Evolutionary conservation across 2,888 invertebrate genomes (phyloP), one percentile per base, ranked within the genome.

Genomic region (Steinernema scapterisci): DNA sequence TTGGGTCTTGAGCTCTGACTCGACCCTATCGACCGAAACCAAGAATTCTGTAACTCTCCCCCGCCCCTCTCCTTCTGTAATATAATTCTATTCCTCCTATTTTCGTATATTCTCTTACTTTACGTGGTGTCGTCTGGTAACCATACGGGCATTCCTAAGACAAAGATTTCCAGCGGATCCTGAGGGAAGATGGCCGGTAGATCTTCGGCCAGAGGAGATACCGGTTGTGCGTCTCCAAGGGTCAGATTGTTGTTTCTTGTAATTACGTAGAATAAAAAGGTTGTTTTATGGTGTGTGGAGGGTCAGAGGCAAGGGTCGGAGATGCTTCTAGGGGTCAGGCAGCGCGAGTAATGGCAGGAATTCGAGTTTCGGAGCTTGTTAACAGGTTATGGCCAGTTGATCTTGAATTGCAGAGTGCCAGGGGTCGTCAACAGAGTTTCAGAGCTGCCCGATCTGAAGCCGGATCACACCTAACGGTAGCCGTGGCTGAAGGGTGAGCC

Each of bases 81-180:
- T 23, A 54, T 54, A 54, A 13, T 16, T 63, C 38, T 31, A 9
- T 31, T 21, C 25, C 23, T 54, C 63, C 63, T 13, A 48, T 2
- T 48, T 2, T 19, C 23, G 21, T 25, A 25, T 54, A 25, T 54
- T 54, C 27, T 63, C 63, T 52, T 23, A 63, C 27, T 63, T 63
- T 63, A 63, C 63, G 63, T 63, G 63, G 27, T 63, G 21, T 63
- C 63, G 63, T 63, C 31, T 31, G 21, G 63, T 63, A 63, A 27
- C 13, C 38, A 63, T 63, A 63, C 63, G 63, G 63, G 63, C 63
- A 63, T 63, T 63, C 63, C 31, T n/a, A 63, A 31, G 9, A 9
- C 63, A 63, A 21, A 19, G 27, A 63, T 63, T 63, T 63, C 63
- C 48, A 63, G 38, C 63, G 31, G 38, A 38, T 38, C 9, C 38